These are phyloP conservation scores for Zeugodacus cucurbitae DNA, from an alignment of 1,140 invertebrate genomes.

Conservation along the genomic window DNA sequence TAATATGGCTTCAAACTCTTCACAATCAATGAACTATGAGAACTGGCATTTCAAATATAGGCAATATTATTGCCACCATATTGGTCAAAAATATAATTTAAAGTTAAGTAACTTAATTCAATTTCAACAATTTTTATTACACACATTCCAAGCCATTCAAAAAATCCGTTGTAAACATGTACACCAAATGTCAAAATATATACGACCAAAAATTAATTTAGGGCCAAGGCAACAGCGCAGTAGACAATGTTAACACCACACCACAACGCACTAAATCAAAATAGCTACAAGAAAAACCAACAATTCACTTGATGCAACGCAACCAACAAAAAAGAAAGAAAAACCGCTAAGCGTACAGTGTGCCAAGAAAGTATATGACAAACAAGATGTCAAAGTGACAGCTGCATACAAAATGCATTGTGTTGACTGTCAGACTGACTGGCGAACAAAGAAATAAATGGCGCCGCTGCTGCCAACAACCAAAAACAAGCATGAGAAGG, in stretches of 20 bases:
- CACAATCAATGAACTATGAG: no score
- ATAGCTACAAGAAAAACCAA: not conserved
- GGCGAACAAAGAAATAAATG: not conserved
- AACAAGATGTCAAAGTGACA: conserved; percentile 27
- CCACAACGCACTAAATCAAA: not conserved
- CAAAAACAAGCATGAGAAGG: not conserved
- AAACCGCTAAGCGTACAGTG: not conserved
- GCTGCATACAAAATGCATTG: conserved; percentile 25
- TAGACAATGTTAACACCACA: not conserved
- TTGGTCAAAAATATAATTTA: no score
- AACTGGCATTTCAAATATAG: no score
- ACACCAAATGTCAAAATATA: not conserved
- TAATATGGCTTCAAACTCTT: no score
- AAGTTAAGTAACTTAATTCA: no score
- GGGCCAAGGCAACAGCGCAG: not conserved
- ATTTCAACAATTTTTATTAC: no score
- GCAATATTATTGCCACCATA: no score
- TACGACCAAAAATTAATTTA: not conserved
- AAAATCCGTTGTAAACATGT: not conserved
- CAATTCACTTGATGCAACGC: not conserved
- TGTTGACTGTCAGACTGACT: not conserved
- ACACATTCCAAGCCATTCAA: no score
- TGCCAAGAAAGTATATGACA: conserved; percentile 5
- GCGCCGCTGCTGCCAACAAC: not conserved
- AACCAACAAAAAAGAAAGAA: not conserved